Conservation (phyloP, 2,113 vertebrate species). For the Trichechus manatus region DNA sequence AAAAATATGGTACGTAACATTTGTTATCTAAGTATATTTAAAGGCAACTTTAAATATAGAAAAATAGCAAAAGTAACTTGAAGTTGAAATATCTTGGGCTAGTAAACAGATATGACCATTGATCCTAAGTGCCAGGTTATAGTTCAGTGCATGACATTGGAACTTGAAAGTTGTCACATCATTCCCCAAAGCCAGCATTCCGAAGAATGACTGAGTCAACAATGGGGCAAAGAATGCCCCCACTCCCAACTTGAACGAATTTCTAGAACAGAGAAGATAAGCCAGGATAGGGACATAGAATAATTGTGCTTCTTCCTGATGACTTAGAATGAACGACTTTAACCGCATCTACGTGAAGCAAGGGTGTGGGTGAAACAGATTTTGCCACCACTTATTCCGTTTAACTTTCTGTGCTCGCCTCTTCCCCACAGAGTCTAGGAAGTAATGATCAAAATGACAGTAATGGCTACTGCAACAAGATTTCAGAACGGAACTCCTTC, state of each 20-base stretch:
- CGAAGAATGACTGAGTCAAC: not conserved
- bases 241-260: not conserved
- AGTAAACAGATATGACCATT: slow-evolving; percentile 44
- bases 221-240: not conserved
- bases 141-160: slow-evolving; percentile 58
- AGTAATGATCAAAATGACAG: not conserved
- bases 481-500: not conserved
- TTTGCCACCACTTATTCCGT: not conserved
- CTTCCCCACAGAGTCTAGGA: not conserved
- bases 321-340: not conserved
- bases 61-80: slow-evolving; percentile 32
- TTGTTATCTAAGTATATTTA: slow-evolving; percentile 66
- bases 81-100: slow-evolving; percentile 76
- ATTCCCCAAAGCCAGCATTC: slow-evolving; percentile 58
- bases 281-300: not conserved
- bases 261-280: not conserved
- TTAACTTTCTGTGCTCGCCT: not conserved
- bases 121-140: slow-evolving; percentile 76
- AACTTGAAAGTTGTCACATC: not conserved
- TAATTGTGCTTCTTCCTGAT: not conserved
- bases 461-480: not conserved
- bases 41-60: not conserved
- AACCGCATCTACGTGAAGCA: not conserved
- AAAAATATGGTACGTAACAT: not conserved
- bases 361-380: not conserved